phyloP scores from a whole-genome alignment of 2,888 invertebrate species.

The Alsophila aescularia region DNA sequence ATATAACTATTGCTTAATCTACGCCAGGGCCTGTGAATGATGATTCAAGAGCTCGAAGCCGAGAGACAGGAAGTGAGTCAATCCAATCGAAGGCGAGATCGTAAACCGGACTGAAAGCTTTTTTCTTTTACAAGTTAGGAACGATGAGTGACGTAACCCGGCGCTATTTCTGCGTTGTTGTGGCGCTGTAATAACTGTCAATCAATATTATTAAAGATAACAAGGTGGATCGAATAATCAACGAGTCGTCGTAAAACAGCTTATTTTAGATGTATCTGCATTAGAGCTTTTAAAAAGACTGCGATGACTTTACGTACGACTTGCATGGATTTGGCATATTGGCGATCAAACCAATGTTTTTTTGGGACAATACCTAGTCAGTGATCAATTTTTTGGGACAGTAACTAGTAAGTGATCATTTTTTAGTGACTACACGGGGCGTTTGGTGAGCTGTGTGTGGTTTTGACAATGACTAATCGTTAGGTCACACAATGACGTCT shows the following conservation, averaged over 20 bases:
- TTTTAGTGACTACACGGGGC: too few species aligned
- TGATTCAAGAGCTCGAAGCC: not conserved
- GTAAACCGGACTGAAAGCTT: constrained; percentile 1
- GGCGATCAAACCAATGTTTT: too few species aligned
- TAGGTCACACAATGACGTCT: constrained; percentile 5
- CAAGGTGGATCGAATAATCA: not conserved
- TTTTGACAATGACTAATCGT: not conserved
- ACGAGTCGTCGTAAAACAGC: not conserved
- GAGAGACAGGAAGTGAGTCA: constrained; percentile 19
- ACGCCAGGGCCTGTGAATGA: constrained; percentile 1
- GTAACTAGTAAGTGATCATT: too few species aligned
- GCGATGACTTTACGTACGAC: too few species aligned
- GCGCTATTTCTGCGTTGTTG: constrained; percentile 12
- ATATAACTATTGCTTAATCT: not conserved
- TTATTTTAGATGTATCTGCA: not conserved
- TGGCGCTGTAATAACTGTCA: constrained; percentile 1
- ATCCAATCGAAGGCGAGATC: not conserved
- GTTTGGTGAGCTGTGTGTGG: too few species aligned
- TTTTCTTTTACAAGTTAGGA: constrained; percentile 10
- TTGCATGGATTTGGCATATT: not conserved
- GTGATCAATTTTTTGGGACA: too few species aligned
- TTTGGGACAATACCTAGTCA: too few species aligned
- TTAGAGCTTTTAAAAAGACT: not conserved
- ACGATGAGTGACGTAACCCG: constrained; percentile 14
- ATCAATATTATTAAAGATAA: not conserved